phyloP scores from a whole-genome alignment of 2,888 invertebrate species.

The Orchesellides sinensis region DNA sequence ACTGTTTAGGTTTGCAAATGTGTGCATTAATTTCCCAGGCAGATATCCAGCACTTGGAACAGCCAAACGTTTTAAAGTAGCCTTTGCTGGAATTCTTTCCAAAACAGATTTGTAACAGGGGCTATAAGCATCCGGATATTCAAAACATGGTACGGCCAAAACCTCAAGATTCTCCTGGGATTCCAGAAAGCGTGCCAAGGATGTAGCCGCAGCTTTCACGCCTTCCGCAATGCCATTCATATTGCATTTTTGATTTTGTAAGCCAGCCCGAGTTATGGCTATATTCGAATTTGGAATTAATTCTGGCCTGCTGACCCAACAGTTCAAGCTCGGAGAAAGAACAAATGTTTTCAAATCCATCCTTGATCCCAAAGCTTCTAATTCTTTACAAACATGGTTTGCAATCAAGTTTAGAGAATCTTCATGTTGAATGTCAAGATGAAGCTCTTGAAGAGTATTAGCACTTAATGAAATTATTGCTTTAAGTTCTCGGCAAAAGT shows the following conservation, averaged over 20 bases:
- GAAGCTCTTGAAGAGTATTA: conserved; percentile 1
- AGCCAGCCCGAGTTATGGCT: conserved; percentile 16
- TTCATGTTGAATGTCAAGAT: conserved; percentile 39
- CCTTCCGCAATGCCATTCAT: background rate
- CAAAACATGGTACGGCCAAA: conserved; percentile 53
- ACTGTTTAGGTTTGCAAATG: conserved; percentile 34
- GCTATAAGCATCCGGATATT: conserved; percentile 21
- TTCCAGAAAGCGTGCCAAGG: conserved; percentile 44
- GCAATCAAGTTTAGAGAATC: conserved; percentile 26
- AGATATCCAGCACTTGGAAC: conserved; percentile 59
- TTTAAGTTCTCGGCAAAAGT: conserved; percentile 19
- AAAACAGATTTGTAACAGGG: conserved; percentile 22
- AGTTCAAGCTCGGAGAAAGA: conserved; percentile 16
- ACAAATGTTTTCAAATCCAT: conserved; percentile 44
- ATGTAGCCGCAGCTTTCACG: background rate
- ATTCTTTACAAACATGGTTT: conserved; percentile 7
- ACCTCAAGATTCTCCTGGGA: conserved; percentile 34
- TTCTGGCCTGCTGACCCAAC: background rate
- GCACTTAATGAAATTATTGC: conserved; percentile 1
- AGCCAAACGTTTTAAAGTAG: conserved; percentile 30
- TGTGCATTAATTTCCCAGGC: conserved; percentile 40
- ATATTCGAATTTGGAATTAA: background rate
- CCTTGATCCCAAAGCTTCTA: background rate
- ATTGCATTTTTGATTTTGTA: too few species aligned
- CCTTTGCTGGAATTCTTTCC: background rate